These are phyloP conservation scores for Lutraria rhynchaena DNA, from an alignment of 1,140 invertebrate species.

Conservation along the genomic window DNA sequence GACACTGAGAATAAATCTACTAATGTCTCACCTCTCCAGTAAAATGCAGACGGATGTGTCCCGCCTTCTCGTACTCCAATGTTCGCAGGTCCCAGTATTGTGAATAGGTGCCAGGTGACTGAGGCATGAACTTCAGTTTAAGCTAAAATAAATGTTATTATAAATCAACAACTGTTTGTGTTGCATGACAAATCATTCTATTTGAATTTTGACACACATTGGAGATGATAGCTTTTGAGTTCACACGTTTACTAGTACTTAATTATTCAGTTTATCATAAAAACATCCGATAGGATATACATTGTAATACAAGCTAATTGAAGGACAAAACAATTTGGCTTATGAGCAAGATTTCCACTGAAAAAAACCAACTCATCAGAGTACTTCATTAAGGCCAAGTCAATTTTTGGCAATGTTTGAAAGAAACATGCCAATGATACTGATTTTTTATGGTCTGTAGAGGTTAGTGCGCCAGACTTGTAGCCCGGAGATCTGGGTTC, in stretches of 20 bases:
- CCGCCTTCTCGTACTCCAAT: neutral
- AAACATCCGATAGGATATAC: no score
- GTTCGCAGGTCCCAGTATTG: constrained; percentile 51
- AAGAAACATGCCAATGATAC: no score
- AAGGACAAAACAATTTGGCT: no score
- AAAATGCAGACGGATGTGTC: constrained; percentile 40
- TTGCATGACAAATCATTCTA: neutral
- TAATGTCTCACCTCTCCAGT: constrained; percentile 40
- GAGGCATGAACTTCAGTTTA: constrained; percentile 39
- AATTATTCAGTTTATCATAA: neutral
- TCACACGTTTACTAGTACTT: neutral
- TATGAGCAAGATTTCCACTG: no score
- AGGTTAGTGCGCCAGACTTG: no score
- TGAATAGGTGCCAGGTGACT: constrained; percentile 36
- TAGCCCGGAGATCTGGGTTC: no score
- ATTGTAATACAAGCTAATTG: no score
- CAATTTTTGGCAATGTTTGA: no score
- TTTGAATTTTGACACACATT: neutral
- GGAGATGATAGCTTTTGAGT: neutral
- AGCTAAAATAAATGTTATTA: constrained; percentile 32
- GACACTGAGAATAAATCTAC: no score
- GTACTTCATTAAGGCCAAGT: no score
- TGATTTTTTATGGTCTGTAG: no score
- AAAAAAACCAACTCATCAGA: no score
- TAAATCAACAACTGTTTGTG: neutral